Conservation (phyloP, 2,888 invertebrate genomes). For the Aspidiotus rigidus region DNA sequence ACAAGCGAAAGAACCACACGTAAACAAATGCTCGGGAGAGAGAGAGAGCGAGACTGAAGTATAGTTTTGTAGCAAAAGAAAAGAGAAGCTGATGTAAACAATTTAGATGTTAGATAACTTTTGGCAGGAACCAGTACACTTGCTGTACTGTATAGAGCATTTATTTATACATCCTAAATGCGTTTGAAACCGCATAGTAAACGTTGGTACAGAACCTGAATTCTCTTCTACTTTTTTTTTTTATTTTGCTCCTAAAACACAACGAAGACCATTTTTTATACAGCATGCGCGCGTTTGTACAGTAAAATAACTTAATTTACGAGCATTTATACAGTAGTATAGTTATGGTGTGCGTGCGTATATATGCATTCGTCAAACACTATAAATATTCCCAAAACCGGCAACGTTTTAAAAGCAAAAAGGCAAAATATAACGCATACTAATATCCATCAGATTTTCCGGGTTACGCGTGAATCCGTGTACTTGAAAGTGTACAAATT, state of each 20-base stretch:
- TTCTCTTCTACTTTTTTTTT: neutral
- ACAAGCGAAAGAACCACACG: no score
- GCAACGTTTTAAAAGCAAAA: no score
- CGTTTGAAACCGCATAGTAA: neutral
- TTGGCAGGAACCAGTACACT: neutral
- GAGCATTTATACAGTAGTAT: neutral
- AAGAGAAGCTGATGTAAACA: neutral
- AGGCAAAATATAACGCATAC: no score
- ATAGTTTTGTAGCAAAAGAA: neutral
- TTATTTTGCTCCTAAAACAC: neutral
- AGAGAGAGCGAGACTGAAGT: neutral
- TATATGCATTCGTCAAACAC: no score
- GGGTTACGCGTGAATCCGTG: no score
- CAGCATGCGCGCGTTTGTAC: neutral
- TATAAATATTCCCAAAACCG: no score
- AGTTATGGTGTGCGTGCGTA: no score
- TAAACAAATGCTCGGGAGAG: neutral
- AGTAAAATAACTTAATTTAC: conserved; percentile 1
- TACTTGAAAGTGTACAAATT: no score
- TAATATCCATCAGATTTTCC: no score
- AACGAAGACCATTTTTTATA: neutral
- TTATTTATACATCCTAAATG: neutral
- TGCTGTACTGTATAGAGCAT: neutral
- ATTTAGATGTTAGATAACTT: neutral
- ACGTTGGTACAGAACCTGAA: neutral